These are phyloP conservation scores for Agriopis aurantiaria DNA, from an alignment of 2,888 invertebrate species.

Conservation along the genomic window DNA sequence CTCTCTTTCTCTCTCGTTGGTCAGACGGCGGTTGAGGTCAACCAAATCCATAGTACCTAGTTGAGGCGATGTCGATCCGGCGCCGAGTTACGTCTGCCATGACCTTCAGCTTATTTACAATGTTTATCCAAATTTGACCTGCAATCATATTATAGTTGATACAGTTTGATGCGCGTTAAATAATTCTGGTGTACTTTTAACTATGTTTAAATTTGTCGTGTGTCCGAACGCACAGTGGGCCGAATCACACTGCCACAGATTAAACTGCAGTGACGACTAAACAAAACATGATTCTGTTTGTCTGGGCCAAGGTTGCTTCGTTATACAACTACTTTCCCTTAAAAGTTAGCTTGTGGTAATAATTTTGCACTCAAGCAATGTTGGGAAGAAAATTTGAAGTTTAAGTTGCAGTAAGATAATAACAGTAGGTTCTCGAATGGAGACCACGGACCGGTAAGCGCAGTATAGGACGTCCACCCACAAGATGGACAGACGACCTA, in stretches of 20 bases:
- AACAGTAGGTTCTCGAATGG: too few species aligned
- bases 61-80: too few species aligned
- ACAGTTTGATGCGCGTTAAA: background rate
- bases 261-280: background rate
- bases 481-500: too few species aligned
- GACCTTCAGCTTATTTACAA: too few species aligned
- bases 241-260: slow-evolving; percentile 26
- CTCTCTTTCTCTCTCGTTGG: too few species aligned
- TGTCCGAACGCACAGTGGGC: slow-evolving; percentile 37
- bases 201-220: slow-evolving; percentile 20
- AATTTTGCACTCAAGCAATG: slow-evolving; percentile 3
- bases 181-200: background rate
- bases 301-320: slow-evolving; percentile 41
- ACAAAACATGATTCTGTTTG: slow-evolving; percentile 31
- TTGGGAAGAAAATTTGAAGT: background rate
- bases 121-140: too few species aligned
- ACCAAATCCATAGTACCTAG: too few species aligned
- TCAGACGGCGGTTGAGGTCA: too few species aligned
- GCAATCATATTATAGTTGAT: too few species aligned
- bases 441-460: too few species aligned
- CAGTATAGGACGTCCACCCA: too few species aligned
- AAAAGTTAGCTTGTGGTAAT: slow-evolving; percentile 14
- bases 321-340: slow-evolving; percentile 38
- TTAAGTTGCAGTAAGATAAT: background rate
- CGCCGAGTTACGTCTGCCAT: too few species aligned